phyloP scores from a whole-genome alignment of 2,888 invertebrate species.

The Hofmannophila pseudospretella region DNA sequence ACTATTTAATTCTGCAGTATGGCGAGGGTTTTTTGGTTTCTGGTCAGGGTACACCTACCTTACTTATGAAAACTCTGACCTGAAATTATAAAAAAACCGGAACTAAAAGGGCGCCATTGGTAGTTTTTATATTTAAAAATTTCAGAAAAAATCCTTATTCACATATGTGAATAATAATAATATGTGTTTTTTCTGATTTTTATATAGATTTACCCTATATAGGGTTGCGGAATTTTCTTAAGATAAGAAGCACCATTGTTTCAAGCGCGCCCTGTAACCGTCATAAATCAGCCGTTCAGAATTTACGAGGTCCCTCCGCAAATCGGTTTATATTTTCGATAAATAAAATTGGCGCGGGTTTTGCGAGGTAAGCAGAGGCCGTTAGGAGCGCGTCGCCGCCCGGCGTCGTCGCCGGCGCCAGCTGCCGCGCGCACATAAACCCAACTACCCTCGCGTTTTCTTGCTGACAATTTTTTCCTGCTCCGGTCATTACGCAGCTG shows the following conservation, averaged over 20 bases:
- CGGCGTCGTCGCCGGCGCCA: constrained; percentile 46
- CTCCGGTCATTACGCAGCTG: constrained; percentile 77
- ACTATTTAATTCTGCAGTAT: no score
- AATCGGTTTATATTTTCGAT: constrained; percentile 79
- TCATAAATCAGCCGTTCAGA: constrained; percentile 72
- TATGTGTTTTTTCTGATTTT: no score
- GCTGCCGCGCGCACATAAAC: constrained; percentile 73
- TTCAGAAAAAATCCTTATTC: no score
- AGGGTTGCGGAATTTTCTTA: no score
- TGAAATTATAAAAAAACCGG: no score
- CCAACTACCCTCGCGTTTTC: constrained; percentile 76
- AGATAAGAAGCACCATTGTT: constrained; percentile 68
- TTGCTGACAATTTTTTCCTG: constrained; percentile 78
- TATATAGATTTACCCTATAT: no score
- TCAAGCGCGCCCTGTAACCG: constrained; percentile 70
- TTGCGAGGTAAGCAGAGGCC: constrained; percentile 76
- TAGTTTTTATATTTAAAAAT: neutral
- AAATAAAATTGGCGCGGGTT: constrained; percentile 78
- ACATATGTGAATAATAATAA: no score
- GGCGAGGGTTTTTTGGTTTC: no score
- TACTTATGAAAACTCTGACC: no score
- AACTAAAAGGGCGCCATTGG: no score
- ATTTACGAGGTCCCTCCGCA: constrained; percentile 74
- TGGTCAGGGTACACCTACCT: no score
- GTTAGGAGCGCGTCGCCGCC: constrained; percentile 70